Evolutionary conservation across 2,113 vertebrate genomes (phyloP), one percentile per base, ranked within the genome.

Genomic region (Nycticorax nycticorax): DNA sequence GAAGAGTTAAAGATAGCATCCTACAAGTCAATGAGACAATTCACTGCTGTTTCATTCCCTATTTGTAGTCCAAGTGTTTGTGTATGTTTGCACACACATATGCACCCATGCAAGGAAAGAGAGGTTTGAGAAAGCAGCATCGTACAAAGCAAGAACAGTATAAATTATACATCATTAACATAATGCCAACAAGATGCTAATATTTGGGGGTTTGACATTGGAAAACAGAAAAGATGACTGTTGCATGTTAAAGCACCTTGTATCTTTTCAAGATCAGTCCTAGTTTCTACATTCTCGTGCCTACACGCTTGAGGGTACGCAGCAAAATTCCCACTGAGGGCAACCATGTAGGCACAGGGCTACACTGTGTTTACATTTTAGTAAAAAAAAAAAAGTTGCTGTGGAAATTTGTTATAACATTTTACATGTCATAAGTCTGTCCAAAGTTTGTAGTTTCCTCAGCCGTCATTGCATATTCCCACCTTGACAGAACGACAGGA

Each of bases 311-410:
- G 35, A 86, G 32, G 18, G 24, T 79, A 59, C 55, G 13, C 23
- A 74, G 39, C 8, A 52, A 79, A 69, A 86, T 33, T 71, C 32
- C 27, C 32, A 26, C 60, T 59, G 45, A 71, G 23, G 32, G 27
- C 22, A 55, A 43, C 23, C 20, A 16, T 24, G 20, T 20, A 57
- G 27, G 30, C 27, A 47, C 27, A 24, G 26, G 20, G 41, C 30
- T 73, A 39, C n/a, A 63, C 6, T 3, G 50, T 0, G 2, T 45
- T 73, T 48, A 43, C 1, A 0, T 39, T 59, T 50, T 28, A 57
- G 21, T 41, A 52, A 69, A 87, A 80, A 80, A 27, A 32, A 12
- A 27, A 21, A 4, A 1, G 1, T 15, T 81, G 75, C 12, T 18
- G 0, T 63, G 27, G 27, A 59, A 87, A 73, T 5, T 50, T 84